phyloP scores from a whole-genome alignment of 1,140 invertebrate species.

The Drosophila willistoni region DNA sequence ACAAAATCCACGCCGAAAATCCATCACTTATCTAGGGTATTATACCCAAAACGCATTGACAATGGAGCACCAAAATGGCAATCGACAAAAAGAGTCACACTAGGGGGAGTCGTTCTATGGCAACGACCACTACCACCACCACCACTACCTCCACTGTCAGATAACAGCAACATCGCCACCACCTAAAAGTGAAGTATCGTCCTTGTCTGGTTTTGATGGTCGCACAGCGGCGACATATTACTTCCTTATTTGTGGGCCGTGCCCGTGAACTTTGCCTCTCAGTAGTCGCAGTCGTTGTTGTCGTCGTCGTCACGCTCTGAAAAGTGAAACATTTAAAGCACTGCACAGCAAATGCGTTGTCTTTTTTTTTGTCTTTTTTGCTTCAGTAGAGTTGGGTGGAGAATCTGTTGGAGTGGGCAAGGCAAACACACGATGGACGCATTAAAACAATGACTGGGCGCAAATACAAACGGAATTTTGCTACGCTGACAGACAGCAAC shows the following conservation, averaged over 20 bases:
- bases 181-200: conserved; percentile 44
- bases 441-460: conserved; percentile 75
- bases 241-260: conserved; percentile 77
- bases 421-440: conserved; percentile 49
- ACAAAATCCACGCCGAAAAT: not conserved
- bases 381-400: conserved; percentile 9
- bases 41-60: conserved; percentile 13
- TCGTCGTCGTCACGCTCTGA: conserved; percentile 36
- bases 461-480: conserved; percentile 54
- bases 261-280: conserved; percentile 56
- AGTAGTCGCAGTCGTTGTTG: not conserved
- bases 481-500: conserved; percentile 68
- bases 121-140: not conserved
- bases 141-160: not conserved
- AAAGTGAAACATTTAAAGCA: conserved; percentile 67
- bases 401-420: not conserved
- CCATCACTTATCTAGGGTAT: conserved; percentile 14
- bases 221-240: conserved; percentile 70
- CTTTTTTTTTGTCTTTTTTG: not conserved
- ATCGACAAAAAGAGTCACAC: conserved; percentile 12
- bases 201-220: conserved; percentile 65
- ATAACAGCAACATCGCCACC: not conserved
- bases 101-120: not conserved
- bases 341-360: conserved; percentile 39
- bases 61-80: conserved; percentile 18